phyloP scores from a whole-genome alignment of 2,797 vertebrate species.

The Myotis pilosus region DNA sequence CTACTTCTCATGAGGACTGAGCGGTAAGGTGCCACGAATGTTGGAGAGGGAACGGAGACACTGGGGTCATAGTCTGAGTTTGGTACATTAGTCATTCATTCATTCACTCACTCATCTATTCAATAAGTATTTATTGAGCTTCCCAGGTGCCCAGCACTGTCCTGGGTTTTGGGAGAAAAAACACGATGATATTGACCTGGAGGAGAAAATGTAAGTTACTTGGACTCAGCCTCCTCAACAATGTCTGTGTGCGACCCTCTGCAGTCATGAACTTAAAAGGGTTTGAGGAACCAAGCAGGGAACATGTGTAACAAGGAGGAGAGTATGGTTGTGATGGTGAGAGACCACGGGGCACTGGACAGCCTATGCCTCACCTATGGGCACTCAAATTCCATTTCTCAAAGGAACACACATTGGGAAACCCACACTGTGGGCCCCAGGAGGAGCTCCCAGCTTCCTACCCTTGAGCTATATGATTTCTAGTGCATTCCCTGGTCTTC shows the following conservation, averaged over 20 bases:
- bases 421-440: neutral
- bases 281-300: neutral
- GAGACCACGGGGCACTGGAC: fast-evolving
- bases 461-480: neutral
- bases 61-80: neutral
- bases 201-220: slow-evolving; percentile 21
- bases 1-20: neutral
- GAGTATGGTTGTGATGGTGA: neutral
- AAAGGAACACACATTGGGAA: neutral
- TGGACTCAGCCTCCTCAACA: neutral
- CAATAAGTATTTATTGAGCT: neutral
- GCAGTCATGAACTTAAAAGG: neutral
- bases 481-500: neutral
- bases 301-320: neutral
- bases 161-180: neutral
- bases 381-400: neutral
- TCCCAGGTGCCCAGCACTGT: neutral
- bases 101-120: neutral
- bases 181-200: neutral
- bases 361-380: neutral
- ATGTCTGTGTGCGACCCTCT: neutral
- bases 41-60: neutral
- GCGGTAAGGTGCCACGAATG: neutral
- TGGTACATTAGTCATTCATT: neutral
- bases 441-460: neutral